Conservation (phyloP, 2,797 vertebrate genomes). For the Adelosebastes latens region DNA sequence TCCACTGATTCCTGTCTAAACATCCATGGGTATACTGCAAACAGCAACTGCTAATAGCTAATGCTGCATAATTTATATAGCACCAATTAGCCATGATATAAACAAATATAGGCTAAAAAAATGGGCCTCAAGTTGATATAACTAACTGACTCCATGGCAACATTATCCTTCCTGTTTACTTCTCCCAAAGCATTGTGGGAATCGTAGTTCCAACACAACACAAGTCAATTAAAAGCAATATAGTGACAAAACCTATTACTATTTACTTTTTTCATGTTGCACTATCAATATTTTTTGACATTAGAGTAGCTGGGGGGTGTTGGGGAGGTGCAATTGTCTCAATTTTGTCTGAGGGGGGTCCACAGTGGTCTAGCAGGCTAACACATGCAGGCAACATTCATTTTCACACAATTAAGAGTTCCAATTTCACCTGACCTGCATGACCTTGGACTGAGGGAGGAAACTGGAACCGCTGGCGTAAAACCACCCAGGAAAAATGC, state of each 20-base stretch:
- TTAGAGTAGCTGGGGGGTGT: background rate
- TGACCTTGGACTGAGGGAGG: too few relatives aligned
- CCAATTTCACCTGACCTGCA: background rate
- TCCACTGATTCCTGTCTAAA: background rate
- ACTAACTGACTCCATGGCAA: background rate
- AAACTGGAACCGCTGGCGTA: background rate
- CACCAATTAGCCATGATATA: background rate
- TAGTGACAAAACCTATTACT: background rate
- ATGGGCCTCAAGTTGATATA: background rate
- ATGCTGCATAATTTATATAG: background rate
- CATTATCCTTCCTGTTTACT: background rate
- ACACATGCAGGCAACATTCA: background rate
- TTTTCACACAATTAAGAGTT: background rate
- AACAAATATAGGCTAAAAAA: background rate
- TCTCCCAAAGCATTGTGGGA: background rate
- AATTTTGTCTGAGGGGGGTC: too few relatives aligned
- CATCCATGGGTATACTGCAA: accelerated
- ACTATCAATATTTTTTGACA: background rate
- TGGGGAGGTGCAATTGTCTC: too few relatives aligned
- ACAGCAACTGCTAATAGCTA: background rate
- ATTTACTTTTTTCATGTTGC: background rate
- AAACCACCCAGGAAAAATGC: background rate
- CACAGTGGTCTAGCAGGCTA: background rate
- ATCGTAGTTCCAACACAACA: background rate
- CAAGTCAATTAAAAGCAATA: too few relatives aligned